These are phyloP conservation scores for Ips nitidus DNA, from an alignment of 1,140 invertebrate species.

Conservation along the genomic window DNA sequence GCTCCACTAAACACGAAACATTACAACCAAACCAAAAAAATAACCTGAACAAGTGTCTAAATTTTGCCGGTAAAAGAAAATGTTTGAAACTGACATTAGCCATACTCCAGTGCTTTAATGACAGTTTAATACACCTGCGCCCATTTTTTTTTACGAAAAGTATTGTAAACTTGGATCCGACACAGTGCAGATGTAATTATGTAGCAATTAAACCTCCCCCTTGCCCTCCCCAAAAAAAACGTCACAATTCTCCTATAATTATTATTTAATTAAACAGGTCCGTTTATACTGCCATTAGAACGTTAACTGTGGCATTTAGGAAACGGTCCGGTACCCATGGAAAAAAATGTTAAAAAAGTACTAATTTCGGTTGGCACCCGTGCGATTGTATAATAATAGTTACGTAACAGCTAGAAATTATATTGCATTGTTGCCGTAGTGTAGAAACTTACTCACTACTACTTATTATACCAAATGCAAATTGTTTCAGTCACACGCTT, in stretches of 20 bases:
- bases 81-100: conserved; percentile 9
- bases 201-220: conserved; percentile 13
- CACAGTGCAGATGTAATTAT: conserved; percentile 23
- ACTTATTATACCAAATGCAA: no score
- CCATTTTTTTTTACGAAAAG: conserved; percentile 16
- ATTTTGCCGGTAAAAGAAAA: no score
- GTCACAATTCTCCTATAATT: conserved; percentile 23
- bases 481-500: no score
- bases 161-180: conserved; percentile 23
- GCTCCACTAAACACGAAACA: no score
- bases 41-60: no score
- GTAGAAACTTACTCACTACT: no score
- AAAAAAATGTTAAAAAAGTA: no score
- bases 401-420: no score
- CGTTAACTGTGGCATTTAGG: conserved; percentile 23
- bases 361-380: no score
- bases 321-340: conserved; percentile 2
- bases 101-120: conserved; percentile 26
- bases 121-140: conserved; percentile 26
- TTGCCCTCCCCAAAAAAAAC: conserved; percentile 6
- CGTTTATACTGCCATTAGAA: conserved; percentile 19
- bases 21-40: no score
- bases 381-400: no score
- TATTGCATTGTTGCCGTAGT: no score
- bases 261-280: conserved; percentile 27